Evolutionary conservation across 1,140 invertebrate genomes (phyloP).

Genomic region (Tetranychus urticae): DNA sequence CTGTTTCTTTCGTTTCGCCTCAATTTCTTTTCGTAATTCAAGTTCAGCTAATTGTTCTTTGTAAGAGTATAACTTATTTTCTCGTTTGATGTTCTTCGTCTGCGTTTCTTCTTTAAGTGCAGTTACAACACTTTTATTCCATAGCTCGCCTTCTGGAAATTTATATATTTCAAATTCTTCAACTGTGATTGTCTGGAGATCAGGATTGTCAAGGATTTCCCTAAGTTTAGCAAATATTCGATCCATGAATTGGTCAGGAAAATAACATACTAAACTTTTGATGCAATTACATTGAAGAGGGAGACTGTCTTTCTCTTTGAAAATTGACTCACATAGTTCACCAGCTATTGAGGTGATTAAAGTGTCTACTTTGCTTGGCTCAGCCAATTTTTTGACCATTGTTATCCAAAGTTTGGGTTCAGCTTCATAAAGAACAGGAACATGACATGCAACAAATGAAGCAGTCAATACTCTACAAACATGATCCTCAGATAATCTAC

Average conservation of each 20-base stretch:
- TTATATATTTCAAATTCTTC: conserved; percentile 72
- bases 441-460: background rate
- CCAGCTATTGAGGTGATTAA: background rate
- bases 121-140: conserved; percentile 66
- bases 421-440: background rate
- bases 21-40: conserved; percentile 67
- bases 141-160: conserved; percentile 67
- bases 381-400: background rate
- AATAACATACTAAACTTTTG: conserved; percentile 29
- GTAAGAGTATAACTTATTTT: conserved; percentile 89
- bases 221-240: conserved; percentile 29
- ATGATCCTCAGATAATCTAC: background rate
- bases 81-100: conserved; percentile 70
- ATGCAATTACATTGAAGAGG: background rate
- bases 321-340: background rate
- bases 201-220: conserved; percentile 34
- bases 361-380: background rate
- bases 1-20: conserved; percentile 55
- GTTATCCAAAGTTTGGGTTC: conserved; percentile 2
- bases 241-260: conserved; percentile 36
- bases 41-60: conserved; percentile 89
- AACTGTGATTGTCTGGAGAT: conserved; percentile 44
- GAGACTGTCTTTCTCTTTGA: background rate
- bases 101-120: conserved; percentile 23
- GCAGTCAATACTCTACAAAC: background rate